phyloP scores from a whole-genome alignment of 2,888 invertebrate species.

The Troglohyphantes excavatus region DNA sequence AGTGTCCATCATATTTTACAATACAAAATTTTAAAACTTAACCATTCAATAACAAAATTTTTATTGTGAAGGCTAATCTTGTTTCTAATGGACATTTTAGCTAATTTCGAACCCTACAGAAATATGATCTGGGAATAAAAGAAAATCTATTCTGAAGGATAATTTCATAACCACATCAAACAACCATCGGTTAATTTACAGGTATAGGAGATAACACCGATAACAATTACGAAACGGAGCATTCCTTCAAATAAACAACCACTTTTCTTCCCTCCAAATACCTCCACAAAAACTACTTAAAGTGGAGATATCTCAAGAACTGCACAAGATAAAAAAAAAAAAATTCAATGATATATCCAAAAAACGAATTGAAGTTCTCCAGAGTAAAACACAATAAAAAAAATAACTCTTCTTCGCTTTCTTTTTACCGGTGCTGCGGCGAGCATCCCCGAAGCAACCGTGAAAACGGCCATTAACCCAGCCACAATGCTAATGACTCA shows the following conservation, averaged over 20 bases:
- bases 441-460: constrained; percentile 6
- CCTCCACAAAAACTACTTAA: not conserved
- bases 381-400: constrained; percentile 27
- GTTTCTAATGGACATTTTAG: too few species aligned
- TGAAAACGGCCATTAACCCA: constrained; percentile 52
- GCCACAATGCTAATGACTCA: constrained; percentile 63
- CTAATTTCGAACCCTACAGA: too few species aligned
- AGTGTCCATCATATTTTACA: too few species aligned
- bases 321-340: not conserved
- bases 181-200: too few species aligned
- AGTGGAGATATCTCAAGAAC: not conserved
- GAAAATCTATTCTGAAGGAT: too few species aligned
- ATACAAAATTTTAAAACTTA: too few species aligned
- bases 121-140: too few species aligned
- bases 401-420: not conserved
- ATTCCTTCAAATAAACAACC: not conserved
- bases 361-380: not conserved
- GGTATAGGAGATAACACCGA: too few species aligned
- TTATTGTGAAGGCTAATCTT: too few species aligned
- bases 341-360: not conserved
- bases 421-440: not conserved
- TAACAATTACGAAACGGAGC: too few species aligned
- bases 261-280: not conserved
- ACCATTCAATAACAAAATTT: too few species aligned
- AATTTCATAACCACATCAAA: too few species aligned